These are phyloP conservation scores for Conops quadrifasciatus DNA, from an alignment of 2,888 invertebrate species.

Conservation along the genomic window DNA sequence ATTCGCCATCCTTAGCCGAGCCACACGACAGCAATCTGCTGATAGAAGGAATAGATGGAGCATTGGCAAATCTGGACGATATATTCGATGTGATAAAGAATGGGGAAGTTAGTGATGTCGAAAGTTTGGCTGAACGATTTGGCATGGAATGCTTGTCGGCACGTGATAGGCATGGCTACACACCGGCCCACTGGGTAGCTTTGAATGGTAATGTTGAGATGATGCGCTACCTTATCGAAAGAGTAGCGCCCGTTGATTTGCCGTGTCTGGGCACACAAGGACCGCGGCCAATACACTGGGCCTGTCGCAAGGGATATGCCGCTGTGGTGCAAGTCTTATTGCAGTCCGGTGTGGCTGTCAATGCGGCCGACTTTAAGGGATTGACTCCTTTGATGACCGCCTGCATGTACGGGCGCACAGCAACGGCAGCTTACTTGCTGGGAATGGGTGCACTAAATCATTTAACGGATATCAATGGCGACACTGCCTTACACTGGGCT, in stretches of 20 bases:
- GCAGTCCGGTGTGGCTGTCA: slow-evolving; percentile 86
- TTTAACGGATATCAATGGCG: slow-evolving; percentile 89
- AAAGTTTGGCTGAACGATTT: slow-evolving; percentile 82
- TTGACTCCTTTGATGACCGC: slow-evolving; percentile 91
- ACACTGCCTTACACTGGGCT: slow-evolving; percentile 93
- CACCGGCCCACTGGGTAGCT: slow-evolving; percentile 87
- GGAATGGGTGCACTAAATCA: slow-evolving; percentile 90
- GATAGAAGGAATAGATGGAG: slow-evolving; percentile 58
- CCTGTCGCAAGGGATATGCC: slow-evolving; percentile 90
- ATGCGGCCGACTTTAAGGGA: slow-evolving; percentile 86
- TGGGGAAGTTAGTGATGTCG: slow-evolving; percentile 84
- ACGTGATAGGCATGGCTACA: slow-evolving; percentile 91
- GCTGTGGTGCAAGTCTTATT: slow-evolving; percentile 83
- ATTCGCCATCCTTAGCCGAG: slow-evolving; percentile 50
- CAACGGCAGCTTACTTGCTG: slow-evolving; percentile 87
- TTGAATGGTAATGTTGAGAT: slow-evolving; percentile 90
- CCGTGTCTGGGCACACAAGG: slow-evolving; percentile 84
- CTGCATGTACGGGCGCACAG: slow-evolving; percentile 91
- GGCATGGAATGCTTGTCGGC: slow-evolving; percentile 80
- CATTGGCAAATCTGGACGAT: slow-evolving; percentile 68
- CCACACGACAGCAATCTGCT: slow-evolving; percentile 63
- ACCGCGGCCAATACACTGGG: slow-evolving; percentile 93
- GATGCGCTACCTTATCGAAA: slow-evolving; percentile 85
- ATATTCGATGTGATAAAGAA: slow-evolving; percentile 88
- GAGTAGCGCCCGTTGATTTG: slow-evolving; percentile 84